These are phyloP conservation scores for Cephus runcator DNA, from an alignment of 2,888 invertebrate species.

Conservation along the genomic window DNA sequence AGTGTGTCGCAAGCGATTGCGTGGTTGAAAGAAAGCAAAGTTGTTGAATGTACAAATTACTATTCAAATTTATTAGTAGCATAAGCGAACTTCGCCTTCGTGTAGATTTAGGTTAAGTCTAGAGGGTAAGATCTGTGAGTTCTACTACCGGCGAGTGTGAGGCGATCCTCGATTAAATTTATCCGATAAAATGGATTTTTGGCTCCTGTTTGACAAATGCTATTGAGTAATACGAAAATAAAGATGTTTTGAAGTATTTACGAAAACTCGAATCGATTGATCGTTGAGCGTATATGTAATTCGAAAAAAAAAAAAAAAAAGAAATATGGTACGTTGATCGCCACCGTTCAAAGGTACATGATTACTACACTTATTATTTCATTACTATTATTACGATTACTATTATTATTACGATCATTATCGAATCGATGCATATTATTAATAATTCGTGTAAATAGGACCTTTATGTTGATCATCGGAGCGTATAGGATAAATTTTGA, in stretches of 20 bases:
- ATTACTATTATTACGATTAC: neutral
- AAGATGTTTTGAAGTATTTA: neutral
- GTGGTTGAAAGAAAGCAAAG: conserved; percentile 23
- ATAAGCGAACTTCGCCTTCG: neutral
- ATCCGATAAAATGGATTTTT: neutral
- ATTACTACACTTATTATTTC: neutral
- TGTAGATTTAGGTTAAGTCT: neutral
- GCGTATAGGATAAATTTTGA: conserved; percentile 8
- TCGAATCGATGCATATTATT: conserved; percentile 1
- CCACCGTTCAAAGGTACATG: neutral
- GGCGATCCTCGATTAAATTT: neutral
- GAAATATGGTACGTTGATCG: neutral
- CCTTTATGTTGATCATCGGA: conserved; percentile 6
- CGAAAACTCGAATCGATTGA: neutral
- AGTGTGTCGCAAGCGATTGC: too few relatives aligned
- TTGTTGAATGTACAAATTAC: conserved; percentile 50
- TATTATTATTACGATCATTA: neutral
- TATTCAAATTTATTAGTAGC: conserved; percentile 43
- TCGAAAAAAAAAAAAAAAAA: neutral
- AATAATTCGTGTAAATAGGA: conserved; percentile 6
- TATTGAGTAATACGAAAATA: neutral
- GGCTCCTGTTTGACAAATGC: neutral
- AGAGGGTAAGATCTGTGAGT: neutral
- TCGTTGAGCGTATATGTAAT: neutral
- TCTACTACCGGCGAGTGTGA: neutral